Evolutionary conservation across 2,113 vertebrate genomes (phyloP).

Genomic region (Labeo catla): DNA sequence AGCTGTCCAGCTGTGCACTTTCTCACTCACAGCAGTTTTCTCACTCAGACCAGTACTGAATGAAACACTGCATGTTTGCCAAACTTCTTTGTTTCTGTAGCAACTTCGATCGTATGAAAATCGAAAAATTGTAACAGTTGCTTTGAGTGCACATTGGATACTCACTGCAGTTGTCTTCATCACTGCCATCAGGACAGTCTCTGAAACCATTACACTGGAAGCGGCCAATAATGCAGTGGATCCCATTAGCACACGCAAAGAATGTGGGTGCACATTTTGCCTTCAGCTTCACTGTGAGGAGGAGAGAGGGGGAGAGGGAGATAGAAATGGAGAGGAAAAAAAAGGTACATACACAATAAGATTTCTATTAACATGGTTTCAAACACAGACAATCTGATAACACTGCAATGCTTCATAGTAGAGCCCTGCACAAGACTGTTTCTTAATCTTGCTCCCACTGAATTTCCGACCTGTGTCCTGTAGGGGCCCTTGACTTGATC

Average conservation of each 20-base stretch:
- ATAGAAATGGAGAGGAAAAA: not conserved
- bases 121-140: not conserved
- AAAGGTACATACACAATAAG: not conserved
- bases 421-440: too few species aligned
- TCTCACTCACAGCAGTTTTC: too few species aligned
- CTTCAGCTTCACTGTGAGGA: conserved; percentile 84
- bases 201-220: conserved; percentile 95
- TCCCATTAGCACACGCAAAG: conserved; percentile 90
- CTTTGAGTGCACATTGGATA: conserved; percentile 48
- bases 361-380: too few species aligned
- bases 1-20: too few species aligned
- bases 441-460: too few species aligned
- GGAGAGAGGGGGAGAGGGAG: not conserved
- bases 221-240: conserved; percentile 97
- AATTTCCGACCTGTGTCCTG: too few species aligned
- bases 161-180: conserved; percentile 98
- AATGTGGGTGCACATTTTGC: conserved; percentile 91
- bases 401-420: too few species aligned
- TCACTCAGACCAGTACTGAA: too few species aligned
- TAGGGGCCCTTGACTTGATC: too few species aligned
- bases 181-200: conserved; percentile 94
- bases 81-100: not conserved
- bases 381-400: too few species aligned
- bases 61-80: not conserved
- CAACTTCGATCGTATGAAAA: not conserved